phyloP scores from a whole-genome alignment of 1,140 invertebrate species.

The honey bee (Apis mellifera) region DNA sequence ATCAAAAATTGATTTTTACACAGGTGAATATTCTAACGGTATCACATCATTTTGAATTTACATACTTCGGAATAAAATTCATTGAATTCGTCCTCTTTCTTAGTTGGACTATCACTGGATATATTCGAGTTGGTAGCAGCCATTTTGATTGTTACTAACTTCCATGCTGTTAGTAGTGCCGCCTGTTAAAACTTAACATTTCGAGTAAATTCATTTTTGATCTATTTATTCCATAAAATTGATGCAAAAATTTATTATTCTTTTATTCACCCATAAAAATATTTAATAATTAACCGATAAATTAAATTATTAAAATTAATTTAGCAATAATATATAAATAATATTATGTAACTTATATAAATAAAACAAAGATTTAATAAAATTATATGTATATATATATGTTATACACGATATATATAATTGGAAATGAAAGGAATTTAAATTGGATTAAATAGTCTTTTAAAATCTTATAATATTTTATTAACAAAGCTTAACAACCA shows the following conservation, averaged over 20 bases:
- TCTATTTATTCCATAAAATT: background rate
- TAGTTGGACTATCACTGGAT: slow-evolving; percentile 73
- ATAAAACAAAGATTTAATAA: background rate
- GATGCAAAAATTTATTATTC: background rate
- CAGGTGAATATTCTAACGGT: background rate
- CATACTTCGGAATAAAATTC: slow-evolving; percentile 86
- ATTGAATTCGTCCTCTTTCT: slow-evolving; percentile 85
- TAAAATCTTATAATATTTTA: slow-evolving; percentile 70
- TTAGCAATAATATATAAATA: background rate
- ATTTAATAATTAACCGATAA: no score
- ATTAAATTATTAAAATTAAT: background rate
- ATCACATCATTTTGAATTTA: slow-evolving; percentile 30
- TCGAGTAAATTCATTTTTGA: background rate
- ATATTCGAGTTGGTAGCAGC: slow-evolving; percentile 77
- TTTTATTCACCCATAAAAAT: background rate
- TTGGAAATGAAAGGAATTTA: background rate
- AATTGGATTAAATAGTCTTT: background rate
- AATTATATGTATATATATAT: background rate
- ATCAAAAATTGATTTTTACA: background rate
- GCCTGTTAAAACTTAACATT: slow-evolving; percentile 22
- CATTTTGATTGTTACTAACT: slow-evolving; percentile 73
- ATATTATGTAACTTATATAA: background rate
- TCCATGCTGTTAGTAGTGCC: slow-evolving; percentile 26
- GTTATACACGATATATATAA: background rate
- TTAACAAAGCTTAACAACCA: slow-evolving; percentile 77